Percentiles rank a stretch among this genome's conserved stretches.
phyloP scores from a whole-genome alignment of 2,797 vertebrate genomes.

The Ciconia nigra region DNA sequence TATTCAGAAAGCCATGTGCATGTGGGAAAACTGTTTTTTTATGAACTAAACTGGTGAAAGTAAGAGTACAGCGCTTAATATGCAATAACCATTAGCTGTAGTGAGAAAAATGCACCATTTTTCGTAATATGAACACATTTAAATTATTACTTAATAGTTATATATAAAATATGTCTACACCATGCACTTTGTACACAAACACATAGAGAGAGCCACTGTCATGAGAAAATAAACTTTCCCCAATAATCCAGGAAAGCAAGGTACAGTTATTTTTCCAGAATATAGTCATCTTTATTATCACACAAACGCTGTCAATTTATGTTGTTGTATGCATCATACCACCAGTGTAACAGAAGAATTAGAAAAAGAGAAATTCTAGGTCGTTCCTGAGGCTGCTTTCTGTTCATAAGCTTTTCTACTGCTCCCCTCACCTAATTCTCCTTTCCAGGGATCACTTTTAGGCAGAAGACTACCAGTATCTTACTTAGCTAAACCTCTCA shows the following conservation, averaged over 20 bases:
- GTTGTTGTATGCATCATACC: not conserved
- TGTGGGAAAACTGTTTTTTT: not conserved
- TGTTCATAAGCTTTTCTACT: not conserved
- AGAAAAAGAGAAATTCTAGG: not conserved
- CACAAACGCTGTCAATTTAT: not conserved
- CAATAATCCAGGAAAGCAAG: not conserved
- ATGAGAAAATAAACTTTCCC: not conserved
- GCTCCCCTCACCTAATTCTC: not conserved
- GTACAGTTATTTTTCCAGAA: not conserved
- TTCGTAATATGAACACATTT: not conserved
- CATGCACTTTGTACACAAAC: not conserved
- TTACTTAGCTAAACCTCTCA: not conserved
- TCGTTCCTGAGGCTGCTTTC: not conserved
- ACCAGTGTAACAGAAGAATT: not conserved
- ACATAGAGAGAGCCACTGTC: not conserved
- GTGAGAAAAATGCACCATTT: not conserved
- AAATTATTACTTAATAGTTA: not conserved
- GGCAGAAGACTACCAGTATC: not conserved
- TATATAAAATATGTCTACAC: not conserved
- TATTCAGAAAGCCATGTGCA: not conserved
- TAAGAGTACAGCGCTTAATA: not conserved
- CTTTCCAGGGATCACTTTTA: not conserved
- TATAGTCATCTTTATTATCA: not conserved
- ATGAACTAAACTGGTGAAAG: not conserved
- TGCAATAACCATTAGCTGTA: not conserved